A percentile compares a stretch with the other conserved stretches of the same genome.
Conservation (phyloP, 2,113 vertebrate genomes). For the Macrotus californicus region DNA sequence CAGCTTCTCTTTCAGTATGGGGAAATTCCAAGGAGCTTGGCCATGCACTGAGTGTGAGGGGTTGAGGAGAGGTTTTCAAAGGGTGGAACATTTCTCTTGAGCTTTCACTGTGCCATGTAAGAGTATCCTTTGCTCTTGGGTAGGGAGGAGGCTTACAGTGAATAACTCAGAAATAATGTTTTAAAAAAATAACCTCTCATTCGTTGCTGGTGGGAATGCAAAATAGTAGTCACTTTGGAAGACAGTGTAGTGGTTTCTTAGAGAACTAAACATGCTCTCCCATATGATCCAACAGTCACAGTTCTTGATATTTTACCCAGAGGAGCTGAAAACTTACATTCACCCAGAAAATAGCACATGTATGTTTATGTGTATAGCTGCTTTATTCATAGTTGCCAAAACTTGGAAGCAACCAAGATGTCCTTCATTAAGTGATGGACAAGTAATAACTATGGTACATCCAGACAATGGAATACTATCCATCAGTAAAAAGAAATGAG, state of each 20-base stretch:
- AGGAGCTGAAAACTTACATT: neutral
- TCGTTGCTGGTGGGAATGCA: neutral
- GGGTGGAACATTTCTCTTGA: neutral
- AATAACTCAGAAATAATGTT: neutral
- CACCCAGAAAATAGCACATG: neutral
- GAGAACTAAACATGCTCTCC: neutral
- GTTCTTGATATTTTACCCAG: neutral
- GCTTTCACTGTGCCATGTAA: neutral
- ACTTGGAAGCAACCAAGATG: neutral
- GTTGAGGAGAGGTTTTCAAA: neutral
- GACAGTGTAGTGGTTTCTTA: neutral
- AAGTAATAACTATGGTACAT: neutral
- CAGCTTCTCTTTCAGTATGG: neutral
- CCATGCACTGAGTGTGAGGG: neutral
- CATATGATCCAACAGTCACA: neutral
- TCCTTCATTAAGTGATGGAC: neutral
- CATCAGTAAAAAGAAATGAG: neutral
- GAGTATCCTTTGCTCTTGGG: neutral
- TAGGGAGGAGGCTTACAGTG: neutral
- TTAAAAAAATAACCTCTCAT: neutral
- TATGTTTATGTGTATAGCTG: neutral
- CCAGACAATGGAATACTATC: neutral
- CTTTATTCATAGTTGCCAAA: neutral
- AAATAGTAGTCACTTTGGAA: neutral
- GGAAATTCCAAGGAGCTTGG: constrained; percentile 8